Evolutionary conservation across 2,113 vertebrate genomes (phyloP).

Genomic region (Urocitellus parryii): DNA sequence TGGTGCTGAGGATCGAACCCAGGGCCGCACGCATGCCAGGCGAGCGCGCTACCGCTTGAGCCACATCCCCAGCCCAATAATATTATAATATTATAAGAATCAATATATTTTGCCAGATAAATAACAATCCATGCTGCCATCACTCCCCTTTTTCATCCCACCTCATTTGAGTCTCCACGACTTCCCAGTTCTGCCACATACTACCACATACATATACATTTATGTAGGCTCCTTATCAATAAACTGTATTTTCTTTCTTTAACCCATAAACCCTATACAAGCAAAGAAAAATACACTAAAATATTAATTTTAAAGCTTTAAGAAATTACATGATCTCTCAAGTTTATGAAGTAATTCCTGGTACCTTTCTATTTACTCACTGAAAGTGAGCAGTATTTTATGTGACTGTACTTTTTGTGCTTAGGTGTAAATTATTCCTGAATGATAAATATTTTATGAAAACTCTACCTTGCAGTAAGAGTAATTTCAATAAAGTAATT

Average conservation of each 20-base stretch:
- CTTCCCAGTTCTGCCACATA: background rate
- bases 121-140: background rate
- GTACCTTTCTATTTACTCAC: background rate
- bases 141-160: background rate
- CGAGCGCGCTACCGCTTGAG: too few species aligned
- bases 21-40: too few species aligned
- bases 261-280: background rate
- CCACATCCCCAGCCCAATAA: too few species aligned
- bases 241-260: background rate
- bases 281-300: background rate
- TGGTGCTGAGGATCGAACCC: too few species aligned
- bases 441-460: background rate
- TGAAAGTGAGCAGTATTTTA: background rate
- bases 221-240: background rate
- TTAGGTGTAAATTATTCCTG: background rate
- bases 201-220: fast-evolving
- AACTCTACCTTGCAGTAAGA: background rate
- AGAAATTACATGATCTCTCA: background rate
- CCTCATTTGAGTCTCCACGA: background rate
- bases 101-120: background rate
- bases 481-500: background rate
- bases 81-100: background rate
- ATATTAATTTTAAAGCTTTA: background rate
- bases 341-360: background rate
- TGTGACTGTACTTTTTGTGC: background rate